Conservation (phyloP, 2,113 vertebrate genomes). For the Microtus montanus region DNA sequence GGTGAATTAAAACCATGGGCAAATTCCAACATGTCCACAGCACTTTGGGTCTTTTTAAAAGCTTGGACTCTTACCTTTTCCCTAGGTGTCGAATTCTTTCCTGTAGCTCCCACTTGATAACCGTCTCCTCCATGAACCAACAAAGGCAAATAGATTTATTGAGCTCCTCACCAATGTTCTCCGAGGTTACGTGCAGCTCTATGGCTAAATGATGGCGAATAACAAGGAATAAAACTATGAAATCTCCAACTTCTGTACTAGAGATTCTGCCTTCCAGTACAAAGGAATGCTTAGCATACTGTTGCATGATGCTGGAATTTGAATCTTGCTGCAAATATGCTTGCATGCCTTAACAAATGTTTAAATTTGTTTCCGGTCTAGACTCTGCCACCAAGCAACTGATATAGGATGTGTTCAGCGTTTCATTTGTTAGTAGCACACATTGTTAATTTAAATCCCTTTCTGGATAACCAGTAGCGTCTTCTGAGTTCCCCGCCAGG, state of each 20-base stretch:
- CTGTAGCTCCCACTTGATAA: constrained; percentile 63
- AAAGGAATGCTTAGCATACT: constrained; percentile 26
- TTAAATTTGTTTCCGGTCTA: not conserved
- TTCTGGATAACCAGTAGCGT: not conserved
- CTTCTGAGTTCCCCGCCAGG: not conserved
- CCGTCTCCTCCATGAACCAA: constrained; percentile 72
- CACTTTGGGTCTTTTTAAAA: constrained; percentile 1
- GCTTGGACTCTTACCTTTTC: constrained; percentile 50
- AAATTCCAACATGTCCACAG: not conserved
- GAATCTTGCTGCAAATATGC: constrained; percentile 25
- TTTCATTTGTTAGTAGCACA: not conserved
- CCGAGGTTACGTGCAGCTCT: not conserved
- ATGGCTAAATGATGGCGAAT: constrained; percentile 78
- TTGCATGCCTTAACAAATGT: constrained; percentile 2
- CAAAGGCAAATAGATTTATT: constrained; percentile 59
- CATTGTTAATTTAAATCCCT: constrained; percentile 26
- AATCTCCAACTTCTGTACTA: constrained; percentile 28
- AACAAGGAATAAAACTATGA: constrained; percentile 58
- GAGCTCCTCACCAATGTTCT: constrained; percentile 72
- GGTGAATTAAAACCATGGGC: constrained; percentile 6
- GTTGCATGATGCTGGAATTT: not conserved
- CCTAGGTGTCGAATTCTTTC: constrained; percentile 66
- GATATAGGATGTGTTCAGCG: not conserved
- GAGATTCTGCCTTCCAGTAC: not conserved
- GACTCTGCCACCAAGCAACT: not conserved